Conservation (phyloP, 1,140 invertebrate genomes). For the Zophobas morio region DNA sequence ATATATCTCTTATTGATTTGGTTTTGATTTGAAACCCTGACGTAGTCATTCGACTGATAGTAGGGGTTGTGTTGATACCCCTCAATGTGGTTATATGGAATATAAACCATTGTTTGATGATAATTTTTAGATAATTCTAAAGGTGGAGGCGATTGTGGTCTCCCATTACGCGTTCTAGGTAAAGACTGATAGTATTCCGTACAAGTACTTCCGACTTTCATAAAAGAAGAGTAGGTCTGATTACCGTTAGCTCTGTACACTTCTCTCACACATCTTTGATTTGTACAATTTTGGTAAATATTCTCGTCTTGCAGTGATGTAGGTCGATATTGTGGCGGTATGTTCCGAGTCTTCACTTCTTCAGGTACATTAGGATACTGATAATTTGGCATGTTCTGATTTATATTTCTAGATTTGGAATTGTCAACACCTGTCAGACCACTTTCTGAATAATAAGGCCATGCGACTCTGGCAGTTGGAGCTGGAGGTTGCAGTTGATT, state of each 20-base stretch:
- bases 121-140: constrained; percentile 71
- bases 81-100: constrained; percentile 77
- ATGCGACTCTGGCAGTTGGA: constrained; percentile 71
- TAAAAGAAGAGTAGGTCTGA: constrained; percentile 60
- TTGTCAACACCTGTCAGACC: constrained; percentile 66
- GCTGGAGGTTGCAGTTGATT: constrained; percentile 73
- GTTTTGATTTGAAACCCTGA: constrained; percentile 63
- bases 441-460: constrained; percentile 77
- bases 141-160: constrained; percentile 78
- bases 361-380: constrained; percentile 59
- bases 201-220: constrained; percentile 61
- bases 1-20: constrained; percentile 64
- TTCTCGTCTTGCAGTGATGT: constrained; percentile 67
- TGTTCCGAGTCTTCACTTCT: constrained; percentile 59
- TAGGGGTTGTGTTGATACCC: constrained; percentile 63
- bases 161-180: constrained; percentile 67
- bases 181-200: constrained; percentile 70
- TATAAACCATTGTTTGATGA: constrained; percentile 82
- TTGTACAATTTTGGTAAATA: constrained; percentile 71
- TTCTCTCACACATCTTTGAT: constrained; percentile 67
- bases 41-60: constrained; percentile 66
- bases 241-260: constrained; percentile 66
- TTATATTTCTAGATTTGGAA: constrained; percentile 58
- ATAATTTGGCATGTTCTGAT: constrained; percentile 56
- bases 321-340: constrained; percentile 67